Percentiles rank a stretch among this genome's conserved stretches.
These are phyloP conservation scores for Troglohyphantes excavatus DNA, from an alignment of 2,888 invertebrate species.

Conservation along the genomic window DNA sequence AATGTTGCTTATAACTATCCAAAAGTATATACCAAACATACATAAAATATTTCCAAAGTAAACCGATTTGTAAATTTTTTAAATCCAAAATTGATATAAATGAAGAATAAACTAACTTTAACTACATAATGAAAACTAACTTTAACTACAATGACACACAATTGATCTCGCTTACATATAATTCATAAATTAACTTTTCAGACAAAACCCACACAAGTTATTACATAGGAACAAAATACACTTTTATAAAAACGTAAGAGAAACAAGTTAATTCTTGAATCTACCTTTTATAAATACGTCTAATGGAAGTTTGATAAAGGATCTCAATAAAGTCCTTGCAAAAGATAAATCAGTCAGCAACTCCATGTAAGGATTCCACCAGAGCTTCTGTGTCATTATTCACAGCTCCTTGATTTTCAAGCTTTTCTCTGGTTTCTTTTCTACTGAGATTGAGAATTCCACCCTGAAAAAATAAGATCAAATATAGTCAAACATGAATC, in stretches of 20 bases:
- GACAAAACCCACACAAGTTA: no score
- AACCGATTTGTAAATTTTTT: no score
- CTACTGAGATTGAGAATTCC: slow-evolving; percentile 69
- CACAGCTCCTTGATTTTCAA: background rate
- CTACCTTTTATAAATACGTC: background rate
- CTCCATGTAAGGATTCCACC: slow-evolving; percentile 41
- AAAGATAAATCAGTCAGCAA: slow-evolving; percentile 20
- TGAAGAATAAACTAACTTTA: no score
- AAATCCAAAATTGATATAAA: no score
- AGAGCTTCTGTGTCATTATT: slow-evolving; percentile 63
- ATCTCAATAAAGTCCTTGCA: background rate
- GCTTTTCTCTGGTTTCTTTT: slow-evolving; percentile 42
- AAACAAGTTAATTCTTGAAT: background rate
- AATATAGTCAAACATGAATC: background rate
- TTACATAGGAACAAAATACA: no score
- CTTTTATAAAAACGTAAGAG: background rate
- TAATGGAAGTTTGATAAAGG: background rate
- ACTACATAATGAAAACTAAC: no score
- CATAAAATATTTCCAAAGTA: no score
- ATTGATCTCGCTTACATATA: no score
- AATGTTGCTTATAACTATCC: no score
- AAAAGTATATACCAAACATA: no score
- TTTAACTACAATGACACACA: no score
- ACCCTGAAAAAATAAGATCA: slow-evolving; percentile 32
- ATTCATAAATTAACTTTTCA: no score